A percentile compares a stretch with the other conserved stretches of the same genome.
These are phyloP conservation scores for Podocnemis expansa DNA, from an alignment of 2,113 vertebrate species.

Conservation along the genomic window DNA sequence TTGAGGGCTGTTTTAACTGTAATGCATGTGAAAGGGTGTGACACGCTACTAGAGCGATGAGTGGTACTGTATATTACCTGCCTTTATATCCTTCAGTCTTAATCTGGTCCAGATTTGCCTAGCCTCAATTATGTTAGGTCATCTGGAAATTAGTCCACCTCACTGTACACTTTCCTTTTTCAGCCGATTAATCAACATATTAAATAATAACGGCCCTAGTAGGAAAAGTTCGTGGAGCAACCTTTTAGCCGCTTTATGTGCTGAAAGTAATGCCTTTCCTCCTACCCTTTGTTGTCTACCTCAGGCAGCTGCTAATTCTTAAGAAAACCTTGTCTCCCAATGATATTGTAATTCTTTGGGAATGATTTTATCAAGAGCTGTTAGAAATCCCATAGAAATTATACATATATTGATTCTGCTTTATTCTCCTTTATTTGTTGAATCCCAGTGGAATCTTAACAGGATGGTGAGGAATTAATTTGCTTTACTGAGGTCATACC, in stretches of 20 bases:
- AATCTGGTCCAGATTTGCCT: not conserved
- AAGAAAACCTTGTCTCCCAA: not conserved
- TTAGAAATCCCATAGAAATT: not conserved
- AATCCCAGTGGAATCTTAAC: not conserved
- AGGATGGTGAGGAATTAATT: not conserved
- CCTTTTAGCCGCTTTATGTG: too few relatives aligned
- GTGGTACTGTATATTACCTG: not conserved
- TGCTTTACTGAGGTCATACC: not conserved
- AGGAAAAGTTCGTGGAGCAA: too few relatives aligned
- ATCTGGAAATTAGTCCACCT: not conserved
- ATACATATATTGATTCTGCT: not conserved
- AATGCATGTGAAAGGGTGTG: not conserved
- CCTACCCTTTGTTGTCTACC: not conserved
- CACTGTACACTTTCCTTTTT: not conserved
- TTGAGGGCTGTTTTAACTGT: not conserved
- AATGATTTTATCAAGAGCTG: not conserved
- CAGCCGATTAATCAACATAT: not conserved
- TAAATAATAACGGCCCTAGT: not conserved
- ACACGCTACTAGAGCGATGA: not conserved
- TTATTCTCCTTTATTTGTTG: accelerated
- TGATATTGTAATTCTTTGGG: not conserved
- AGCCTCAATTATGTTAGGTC: not conserved
- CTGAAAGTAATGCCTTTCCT: not conserved
- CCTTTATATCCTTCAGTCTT: not conserved
- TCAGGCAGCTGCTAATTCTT: not conserved